These are phyloP conservation scores for Halcyon senegalensis DNA, from an alignment of 2,113 vertebrate species.

Conservation along the genomic window DNA sequence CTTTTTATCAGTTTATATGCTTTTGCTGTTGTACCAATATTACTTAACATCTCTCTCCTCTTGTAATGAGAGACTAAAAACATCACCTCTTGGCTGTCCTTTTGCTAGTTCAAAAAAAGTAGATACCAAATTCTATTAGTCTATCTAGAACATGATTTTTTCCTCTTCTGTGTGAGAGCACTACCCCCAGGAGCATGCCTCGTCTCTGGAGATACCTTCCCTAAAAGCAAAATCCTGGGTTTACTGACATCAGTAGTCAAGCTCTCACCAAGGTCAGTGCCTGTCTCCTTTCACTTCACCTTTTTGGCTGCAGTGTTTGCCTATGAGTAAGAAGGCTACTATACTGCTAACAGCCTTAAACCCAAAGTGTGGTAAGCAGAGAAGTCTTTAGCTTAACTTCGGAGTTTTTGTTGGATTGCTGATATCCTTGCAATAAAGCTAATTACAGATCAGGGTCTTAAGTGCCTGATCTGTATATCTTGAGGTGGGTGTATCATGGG, in stretches of 20 bases:
- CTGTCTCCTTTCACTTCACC: background rate
- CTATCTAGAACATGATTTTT: background rate
- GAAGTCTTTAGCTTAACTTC: background rate
- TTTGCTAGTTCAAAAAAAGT: background rate
- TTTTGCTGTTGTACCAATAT: background rate
- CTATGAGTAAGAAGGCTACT: background rate
- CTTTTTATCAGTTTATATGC: background rate
- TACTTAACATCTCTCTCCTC: background rate
- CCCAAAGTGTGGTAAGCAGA: background rate
- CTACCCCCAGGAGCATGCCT: background rate
- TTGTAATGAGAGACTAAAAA: background rate
- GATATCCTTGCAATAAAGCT: background rate
- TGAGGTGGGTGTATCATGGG: background rate
- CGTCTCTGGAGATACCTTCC: background rate
- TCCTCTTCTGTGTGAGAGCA: background rate
- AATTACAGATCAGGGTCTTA: background rate
- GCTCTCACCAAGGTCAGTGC: background rate
- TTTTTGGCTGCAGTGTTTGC: background rate
- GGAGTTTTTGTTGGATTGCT: background rate
- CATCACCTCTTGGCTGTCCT: background rate
- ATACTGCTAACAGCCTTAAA: background rate
- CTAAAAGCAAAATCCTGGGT: background rate
- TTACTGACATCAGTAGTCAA: background rate
- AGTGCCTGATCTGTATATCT: background rate
- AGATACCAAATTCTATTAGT: background rate